Conservation (phyloP, 2,113 vertebrate genomes). For the Cyanoramphus novaezelandiae region DNA sequence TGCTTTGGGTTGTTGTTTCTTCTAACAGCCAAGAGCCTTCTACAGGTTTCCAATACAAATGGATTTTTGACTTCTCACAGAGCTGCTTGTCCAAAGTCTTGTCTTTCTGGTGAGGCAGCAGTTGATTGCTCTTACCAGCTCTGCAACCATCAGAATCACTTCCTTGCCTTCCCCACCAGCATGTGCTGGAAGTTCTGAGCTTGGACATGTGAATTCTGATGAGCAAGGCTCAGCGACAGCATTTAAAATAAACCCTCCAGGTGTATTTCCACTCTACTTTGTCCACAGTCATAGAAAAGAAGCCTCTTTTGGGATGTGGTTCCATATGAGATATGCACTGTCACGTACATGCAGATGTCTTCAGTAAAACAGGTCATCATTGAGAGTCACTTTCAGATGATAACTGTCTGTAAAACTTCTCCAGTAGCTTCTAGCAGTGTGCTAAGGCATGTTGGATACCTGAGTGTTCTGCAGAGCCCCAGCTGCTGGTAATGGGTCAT, state of each 20-base stretch:
- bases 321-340: accelerated
- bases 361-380: background rate
- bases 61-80: background rate
- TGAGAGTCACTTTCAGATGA: background rate
- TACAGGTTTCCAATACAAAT: background rate
- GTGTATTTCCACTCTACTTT: background rate
- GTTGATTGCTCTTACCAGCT: background rate
- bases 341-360: background rate
- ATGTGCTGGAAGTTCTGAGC: background rate
- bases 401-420: background rate
- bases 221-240: background rate
- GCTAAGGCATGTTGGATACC: background rate
- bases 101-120: background rate
- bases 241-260: background rate
- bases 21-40: background rate
- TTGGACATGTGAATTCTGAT: background rate
- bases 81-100: background rate
- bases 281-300: too few relatives aligned
- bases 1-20: background rate
- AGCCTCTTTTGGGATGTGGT: background rate
- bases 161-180: background rate
- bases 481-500: background rate
- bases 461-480: background rate
- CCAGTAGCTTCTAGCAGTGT: background rate
- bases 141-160: background rate